Evolutionary conservation across 2,888 invertebrate species (phyloP).

Genomic region (Conistra vaccinii): DNA sequence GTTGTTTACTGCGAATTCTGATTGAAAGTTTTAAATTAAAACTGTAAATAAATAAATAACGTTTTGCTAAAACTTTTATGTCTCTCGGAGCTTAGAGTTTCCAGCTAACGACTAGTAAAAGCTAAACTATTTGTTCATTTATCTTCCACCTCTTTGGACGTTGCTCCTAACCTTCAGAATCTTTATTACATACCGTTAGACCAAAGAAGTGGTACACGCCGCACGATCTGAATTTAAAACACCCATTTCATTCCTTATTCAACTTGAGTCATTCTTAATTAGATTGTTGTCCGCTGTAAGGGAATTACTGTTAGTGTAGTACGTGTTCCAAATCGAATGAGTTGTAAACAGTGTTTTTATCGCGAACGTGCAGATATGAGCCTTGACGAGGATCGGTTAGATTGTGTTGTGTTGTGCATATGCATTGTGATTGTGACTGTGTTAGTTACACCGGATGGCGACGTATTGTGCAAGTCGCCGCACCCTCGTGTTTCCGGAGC

Average conservation of each 20-base stretch:
- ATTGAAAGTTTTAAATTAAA: constrained; percentile 10
- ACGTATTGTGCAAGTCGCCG: constrained; percentile 79
- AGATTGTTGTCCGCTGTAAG: constrained; percentile 70
- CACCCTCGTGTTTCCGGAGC: constrained; percentile 78
- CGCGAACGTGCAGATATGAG: constrained; percentile 71
- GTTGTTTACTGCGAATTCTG: constrained; percentile 2
- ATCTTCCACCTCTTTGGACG: constrained; percentile 49
- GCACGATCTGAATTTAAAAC: constrained; percentile 76
- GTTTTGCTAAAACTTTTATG: constrained; percentile 25
- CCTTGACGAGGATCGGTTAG: constrained; percentile 63
- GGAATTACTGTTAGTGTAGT: constrained; percentile 69
- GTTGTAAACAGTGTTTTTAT: constrained; percentile 73
- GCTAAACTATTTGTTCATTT: constrained; percentile 31
- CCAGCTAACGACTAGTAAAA: constrained; percentile 28
- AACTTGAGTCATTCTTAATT: constrained; percentile 75
- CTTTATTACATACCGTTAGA: constrained; percentile 73
- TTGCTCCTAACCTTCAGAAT: constrained; percentile 61
- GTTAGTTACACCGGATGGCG: constrained; percentile 76
- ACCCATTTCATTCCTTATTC: constrained; percentile 75
- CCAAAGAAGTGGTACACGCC: constrained; percentile 70
- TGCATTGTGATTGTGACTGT: constrained; percentile 67
- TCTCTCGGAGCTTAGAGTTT: constrained; percentile 13
- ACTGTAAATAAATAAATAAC: neutral
- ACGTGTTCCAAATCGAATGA: constrained; percentile 71
- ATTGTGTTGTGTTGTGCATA: constrained; percentile 57